Evolutionary conservation across 2,888 invertebrate genomes (phyloP).

Genomic region (Dryococelus australis): DNA sequence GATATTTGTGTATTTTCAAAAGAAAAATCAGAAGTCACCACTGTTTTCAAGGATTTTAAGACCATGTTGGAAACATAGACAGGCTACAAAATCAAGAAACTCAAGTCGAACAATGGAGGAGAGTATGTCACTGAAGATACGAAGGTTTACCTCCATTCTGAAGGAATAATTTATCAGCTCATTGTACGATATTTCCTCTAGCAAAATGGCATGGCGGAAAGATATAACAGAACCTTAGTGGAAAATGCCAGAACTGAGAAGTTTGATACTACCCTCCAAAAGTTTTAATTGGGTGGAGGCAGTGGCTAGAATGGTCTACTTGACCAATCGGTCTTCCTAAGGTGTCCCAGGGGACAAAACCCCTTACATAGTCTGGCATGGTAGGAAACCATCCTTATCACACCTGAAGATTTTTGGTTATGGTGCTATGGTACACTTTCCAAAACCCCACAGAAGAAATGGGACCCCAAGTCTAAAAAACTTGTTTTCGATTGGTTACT

Average conservation of each 20-base stretch:
- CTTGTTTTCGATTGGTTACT: neutral
- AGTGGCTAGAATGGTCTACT: neutral
- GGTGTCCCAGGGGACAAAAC: neutral
- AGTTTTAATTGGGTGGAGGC: neutral
- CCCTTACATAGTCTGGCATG: neutral
- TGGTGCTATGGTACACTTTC: too few relatives aligned
- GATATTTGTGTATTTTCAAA: neutral
- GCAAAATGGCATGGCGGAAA: neutral
- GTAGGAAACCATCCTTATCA: neutral
- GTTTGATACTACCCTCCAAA: neutral
- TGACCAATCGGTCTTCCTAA: neutral
- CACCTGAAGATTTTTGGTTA: neutral
- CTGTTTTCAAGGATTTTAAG: neutral
- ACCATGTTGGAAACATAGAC: neutral
- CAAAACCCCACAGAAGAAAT: too few relatives aligned
- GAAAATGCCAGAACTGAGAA: neutral
- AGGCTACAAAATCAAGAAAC: neutral
- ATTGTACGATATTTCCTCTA: too few relatives aligned
- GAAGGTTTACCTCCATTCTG: too few relatives aligned
- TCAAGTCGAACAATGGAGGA: neutral
- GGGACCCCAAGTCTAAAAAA: neutral
- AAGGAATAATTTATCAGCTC: too few relatives aligned
- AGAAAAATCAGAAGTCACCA: neutral
- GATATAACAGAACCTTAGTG: neutral
- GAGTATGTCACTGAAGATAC: neutral